Evolutionary conservation across 2,113 vertebrate genomes (phyloP).

Genomic region (Platichthys stellatus): DNA sequence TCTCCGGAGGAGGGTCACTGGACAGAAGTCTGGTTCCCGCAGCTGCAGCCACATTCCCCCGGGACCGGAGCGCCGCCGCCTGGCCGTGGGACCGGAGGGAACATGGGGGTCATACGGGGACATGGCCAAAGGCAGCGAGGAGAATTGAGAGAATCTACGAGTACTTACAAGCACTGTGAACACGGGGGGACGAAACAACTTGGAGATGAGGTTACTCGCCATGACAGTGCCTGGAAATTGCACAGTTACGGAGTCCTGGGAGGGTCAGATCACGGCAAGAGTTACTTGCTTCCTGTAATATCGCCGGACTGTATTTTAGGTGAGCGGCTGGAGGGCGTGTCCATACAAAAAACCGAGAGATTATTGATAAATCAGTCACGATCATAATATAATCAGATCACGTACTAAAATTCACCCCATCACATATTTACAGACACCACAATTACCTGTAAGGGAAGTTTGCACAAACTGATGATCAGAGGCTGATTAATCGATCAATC

Average conservation of each 20-base stretch:
- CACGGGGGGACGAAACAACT: constrained; percentile 35
- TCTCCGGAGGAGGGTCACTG: constrained; percentile 57
- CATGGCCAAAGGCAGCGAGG: not conserved
- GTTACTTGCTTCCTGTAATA: not conserved
- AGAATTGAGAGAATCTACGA: not conserved
- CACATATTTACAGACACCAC: not conserved
- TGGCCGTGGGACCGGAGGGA: constrained; percentile 3
- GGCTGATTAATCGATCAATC: no score
- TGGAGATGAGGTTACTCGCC: constrained; percentile 60
- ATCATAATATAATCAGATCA: not conserved
- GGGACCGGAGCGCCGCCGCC: constrained; percentile 42
- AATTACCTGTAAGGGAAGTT: no score
- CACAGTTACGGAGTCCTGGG: not conserved
- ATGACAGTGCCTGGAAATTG: constrained; percentile 39
- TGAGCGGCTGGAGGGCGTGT: not conserved
- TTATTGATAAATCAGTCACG: not conserved
- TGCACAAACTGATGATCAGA: no score
- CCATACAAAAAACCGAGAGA: not conserved
- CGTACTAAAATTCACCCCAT: not conserved
- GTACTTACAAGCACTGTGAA: constrained; percentile 21
- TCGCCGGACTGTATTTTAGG: not conserved
- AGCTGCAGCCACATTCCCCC: not conserved
- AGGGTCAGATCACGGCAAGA: not conserved
- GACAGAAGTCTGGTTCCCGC: constrained; percentile 39
- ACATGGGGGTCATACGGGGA: not conserved